phyloP scores from a whole-genome alignment of 2,888 invertebrate genomes.

The Teleiodes luculella region DNA sequence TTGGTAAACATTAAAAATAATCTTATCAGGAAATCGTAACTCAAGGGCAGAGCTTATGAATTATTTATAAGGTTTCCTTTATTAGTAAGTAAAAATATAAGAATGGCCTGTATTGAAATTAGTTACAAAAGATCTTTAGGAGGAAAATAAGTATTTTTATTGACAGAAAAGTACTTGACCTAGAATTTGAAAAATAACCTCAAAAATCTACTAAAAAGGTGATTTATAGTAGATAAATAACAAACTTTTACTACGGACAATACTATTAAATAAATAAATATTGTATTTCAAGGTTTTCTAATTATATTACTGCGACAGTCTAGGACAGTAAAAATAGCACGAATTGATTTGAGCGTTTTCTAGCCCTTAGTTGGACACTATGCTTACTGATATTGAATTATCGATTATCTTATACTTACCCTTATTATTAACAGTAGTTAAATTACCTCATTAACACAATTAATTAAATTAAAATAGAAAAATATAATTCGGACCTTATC shows the following conservation, averaged over 20 bases:
- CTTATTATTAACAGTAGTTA: slow-evolving; percentile 28
- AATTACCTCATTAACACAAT: slow-evolving; percentile 41
- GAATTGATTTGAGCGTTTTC: background rate
- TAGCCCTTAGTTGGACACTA: background rate
- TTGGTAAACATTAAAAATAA: background rate
- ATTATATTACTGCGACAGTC: slow-evolving; percentile 10
- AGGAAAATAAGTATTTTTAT: background rate
- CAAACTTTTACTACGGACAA: background rate
- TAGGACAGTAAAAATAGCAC: slow-evolving; percentile 15
- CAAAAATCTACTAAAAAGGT: background rate
- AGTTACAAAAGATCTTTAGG: too few relatives aligned
- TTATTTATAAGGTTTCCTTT: background rate
- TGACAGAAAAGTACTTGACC: slow-evolving; percentile 5
- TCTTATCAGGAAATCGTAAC: background rate
- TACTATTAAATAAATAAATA: background rate
- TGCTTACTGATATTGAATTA: background rate
- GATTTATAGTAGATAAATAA: background rate
- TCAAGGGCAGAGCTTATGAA: background rate
- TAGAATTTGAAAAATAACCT: slow-evolving; percentile 4
- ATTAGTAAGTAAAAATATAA: too few relatives aligned
- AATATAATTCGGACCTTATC: slow-evolving; percentile 17
- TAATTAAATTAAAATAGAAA: slow-evolving; percentile 35
- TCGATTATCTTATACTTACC: slow-evolving; percentile 28
- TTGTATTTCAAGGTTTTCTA: slow-evolving; percentile 15
- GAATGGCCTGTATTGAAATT: too few relatives aligned